A percentile compares a stretch with the other conserved stretches of the same genome.
Evolutionary conservation across 2,113 vertebrate species (phyloP).

Genomic region (Caretta caretta): DNA sequence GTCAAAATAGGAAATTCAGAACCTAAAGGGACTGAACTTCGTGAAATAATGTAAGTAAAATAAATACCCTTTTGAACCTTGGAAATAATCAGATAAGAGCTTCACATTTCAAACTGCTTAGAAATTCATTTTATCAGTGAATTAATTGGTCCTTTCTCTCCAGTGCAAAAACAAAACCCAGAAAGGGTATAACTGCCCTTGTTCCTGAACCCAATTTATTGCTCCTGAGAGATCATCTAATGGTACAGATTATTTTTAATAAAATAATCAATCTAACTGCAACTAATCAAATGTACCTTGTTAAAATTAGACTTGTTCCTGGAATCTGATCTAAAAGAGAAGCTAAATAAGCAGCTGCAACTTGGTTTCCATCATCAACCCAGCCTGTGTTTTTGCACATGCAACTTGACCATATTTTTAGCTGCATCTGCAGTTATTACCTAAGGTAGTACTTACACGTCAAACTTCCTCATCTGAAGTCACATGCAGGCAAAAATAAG

Average conservation of each 20-base stretch:
- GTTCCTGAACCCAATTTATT: slow-evolving; percentile 42
- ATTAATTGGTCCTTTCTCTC: slow-evolving; percentile 34
- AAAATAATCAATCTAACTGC: slow-evolving; percentile 26
- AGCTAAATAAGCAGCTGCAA: background rate
- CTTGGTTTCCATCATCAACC: background rate
- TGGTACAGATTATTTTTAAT: slow-evolving; percentile 40
- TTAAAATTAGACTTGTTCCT: background rate
- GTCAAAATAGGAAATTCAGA: background rate
- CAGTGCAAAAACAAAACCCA: slow-evolving; percentile 33
- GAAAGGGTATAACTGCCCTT: slow-evolving; percentile 17
- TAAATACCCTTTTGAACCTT: background rate
- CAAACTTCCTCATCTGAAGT: background rate
- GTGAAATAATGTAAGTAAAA: slow-evolving; percentile 1
- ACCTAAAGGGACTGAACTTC: background rate
- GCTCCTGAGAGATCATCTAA: slow-evolving; percentile 37
- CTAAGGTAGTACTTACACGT: background rate
- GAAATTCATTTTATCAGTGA: slow-evolving; percentile 12
- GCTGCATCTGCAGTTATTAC: background rate
- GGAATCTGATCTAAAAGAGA: background rate
- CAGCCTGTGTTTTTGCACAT: background rate
- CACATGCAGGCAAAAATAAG: rapidly evolving
- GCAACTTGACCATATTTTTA: background rate
- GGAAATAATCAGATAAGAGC: background rate
- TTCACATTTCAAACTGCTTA: slow-evolving; percentile 1
- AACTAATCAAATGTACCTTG: slow-evolving; percentile 39